phyloP scores from a whole-genome alignment of 2,888 invertebrate species.

The Epinotia demarniana region DNA sequence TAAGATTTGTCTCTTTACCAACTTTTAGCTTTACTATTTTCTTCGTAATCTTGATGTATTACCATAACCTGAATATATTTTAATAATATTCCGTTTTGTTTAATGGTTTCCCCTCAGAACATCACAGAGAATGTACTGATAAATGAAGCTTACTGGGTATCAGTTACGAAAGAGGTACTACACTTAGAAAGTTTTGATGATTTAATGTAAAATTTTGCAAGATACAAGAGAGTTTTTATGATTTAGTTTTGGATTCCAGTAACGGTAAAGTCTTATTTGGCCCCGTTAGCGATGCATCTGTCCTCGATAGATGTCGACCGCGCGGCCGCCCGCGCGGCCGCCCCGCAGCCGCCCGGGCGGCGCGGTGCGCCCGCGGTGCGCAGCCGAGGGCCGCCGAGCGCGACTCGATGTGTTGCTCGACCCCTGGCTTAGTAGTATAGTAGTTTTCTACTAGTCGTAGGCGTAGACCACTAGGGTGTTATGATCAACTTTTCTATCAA shows the following conservation, averaged over 20 bases:
- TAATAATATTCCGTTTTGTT: constrained; percentile 82
- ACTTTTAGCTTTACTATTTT: constrained; percentile 49
- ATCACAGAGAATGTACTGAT: constrained; percentile 98
- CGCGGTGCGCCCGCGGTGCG: constrained; percentile 56
- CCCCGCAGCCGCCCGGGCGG: constrained; percentile 53
- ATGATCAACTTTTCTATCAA: constrained; percentile 83
- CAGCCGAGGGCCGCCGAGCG: constrained; percentile 53
- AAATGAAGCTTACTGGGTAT: constrained; percentile 97
- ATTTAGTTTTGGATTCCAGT: constrained; percentile 85
- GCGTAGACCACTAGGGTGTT: constrained; percentile 84
- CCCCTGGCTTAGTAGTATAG: constrained; percentile 84
- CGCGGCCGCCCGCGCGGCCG: constrained; percentile 54
- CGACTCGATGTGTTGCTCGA: constrained; percentile 77
- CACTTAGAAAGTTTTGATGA: constrained; percentile 86
- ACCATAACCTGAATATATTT: constrained; percentile 65
- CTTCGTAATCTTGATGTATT: constrained; percentile 51
- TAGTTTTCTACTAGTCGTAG: constrained; percentile 83
- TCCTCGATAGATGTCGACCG: constrained; percentile 80
- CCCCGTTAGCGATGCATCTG: constrained; percentile 86
- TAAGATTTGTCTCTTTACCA: constrained; percentile 71
- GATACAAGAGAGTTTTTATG: constrained; percentile 82
- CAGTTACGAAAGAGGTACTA: constrained; percentile 95
- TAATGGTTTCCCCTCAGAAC: constrained; percentile 92
- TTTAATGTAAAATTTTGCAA: constrained; percentile 85
- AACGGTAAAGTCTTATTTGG: constrained; percentile 84